phyloP scores from a whole-genome alignment of 92 coral and sea anemone genomes.

The Parazoanthus swiftii region DNA sequence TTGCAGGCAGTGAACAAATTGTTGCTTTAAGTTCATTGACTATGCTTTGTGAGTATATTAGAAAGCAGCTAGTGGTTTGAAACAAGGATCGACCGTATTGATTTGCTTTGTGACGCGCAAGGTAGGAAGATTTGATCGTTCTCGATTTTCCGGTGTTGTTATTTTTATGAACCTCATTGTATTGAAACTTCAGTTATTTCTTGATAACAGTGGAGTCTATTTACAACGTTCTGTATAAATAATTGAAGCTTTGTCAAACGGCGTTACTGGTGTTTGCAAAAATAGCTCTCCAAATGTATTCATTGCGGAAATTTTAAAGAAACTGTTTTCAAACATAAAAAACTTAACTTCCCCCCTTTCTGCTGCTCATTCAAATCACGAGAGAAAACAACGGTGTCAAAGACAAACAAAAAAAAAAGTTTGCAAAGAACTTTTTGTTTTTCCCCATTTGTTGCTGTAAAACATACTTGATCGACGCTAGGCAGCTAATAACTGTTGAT shows the following conservation, averaged over 20 bases:
- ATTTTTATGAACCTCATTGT: background rate
- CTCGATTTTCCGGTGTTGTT: conserved; percentile 13
- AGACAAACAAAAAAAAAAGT: background rate
- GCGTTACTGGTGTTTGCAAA: conserved; percentile 20
- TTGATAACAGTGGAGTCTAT: conserved; percentile 20
- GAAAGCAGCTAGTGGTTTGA: conserved; percentile 1
- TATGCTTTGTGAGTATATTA: background rate
- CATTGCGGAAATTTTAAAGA: conserved; percentile 6
- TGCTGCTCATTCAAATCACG: background rate
- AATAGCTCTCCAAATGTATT: conserved; percentile 1
- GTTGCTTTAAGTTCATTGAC: background rate
- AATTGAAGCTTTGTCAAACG: conserved; percentile 27
- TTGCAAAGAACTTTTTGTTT: background rate
- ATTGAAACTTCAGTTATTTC: conserved; percentile 28
- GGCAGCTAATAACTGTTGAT: background rate
- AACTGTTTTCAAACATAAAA: conserved; percentile 12
- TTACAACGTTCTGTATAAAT: conserved; percentile 30
- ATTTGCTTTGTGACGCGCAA: background rate
- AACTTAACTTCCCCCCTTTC: background rate
- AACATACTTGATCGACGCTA: background rate
- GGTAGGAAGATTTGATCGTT: conserved; percentile 6
- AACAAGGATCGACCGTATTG: background rate
- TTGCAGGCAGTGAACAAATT: conserved; percentile 6
- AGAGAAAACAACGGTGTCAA: background rate
- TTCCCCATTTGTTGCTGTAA: background rate